Evolutionary conservation across 2,888 invertebrate species (phyloP), one percentile per base, ranked within the genome.

Genomic region (Ametastegia equiseti): DNA sequence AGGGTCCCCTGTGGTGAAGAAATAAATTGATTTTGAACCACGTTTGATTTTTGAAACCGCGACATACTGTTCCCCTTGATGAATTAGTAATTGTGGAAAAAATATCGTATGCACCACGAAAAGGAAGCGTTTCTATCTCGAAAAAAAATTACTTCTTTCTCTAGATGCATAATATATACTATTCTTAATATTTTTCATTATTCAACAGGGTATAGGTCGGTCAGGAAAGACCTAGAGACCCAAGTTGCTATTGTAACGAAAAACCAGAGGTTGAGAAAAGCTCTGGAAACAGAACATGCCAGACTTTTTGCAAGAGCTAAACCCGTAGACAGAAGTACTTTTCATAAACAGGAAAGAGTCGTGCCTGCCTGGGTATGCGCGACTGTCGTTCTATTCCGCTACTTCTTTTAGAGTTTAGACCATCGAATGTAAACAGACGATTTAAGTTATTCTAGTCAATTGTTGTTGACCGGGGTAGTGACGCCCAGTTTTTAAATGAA

Each of bases 201-300:
- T 50, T 13, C 79, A 81, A 83, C 85, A 94, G 94, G 94, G 36
- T 93, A 94, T 84, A 94, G 99, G 81, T 98, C 98, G 0, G 97
- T 98, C 0, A 94, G 96, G 84, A 94, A 97, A 45, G 99, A 99
- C 92, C 93, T 99, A 23, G 99, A 99, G 93, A 97, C 97, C 0
- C 99, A 99, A 92, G 93, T 99, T 0, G 96, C 97, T 42, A 93
- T 99, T 81, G 94, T 98, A 2, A 99, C 99, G 0, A 93, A 93
- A 75, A 96, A 97, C 89, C 88, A 92, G 80, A 90, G 92, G 1
- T 92, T 98, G 27, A 94, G 94, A 85, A 89, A 93, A 81, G 93
- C 94, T 39, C 92, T 99, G 5, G 94, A 96, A 86, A 91, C 94
- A 50, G 99, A 99, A 91, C 95, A 96, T 87, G 93, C 94, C 71